Percentiles rank a stretch among this genome's conserved stretches.
Evolutionary conservation across 2,888 invertebrate species (phyloP).

Genomic region (Hemistola chrysoprasaria): DNA sequence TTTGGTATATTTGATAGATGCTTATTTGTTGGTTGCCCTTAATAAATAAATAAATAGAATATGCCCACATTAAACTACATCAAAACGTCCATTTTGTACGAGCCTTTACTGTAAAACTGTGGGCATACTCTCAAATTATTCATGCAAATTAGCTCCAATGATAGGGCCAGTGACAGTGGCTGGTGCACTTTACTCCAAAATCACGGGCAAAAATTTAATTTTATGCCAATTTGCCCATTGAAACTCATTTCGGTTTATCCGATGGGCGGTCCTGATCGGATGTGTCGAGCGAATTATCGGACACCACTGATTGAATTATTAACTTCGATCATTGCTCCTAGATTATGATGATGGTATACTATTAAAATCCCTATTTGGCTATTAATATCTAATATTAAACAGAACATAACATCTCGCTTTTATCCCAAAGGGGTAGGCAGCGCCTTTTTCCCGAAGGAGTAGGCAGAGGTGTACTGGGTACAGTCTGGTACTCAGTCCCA

Average conservation of each 20-base stretch:
- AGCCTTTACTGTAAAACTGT: conserved; percentile 32
- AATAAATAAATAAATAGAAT: no score
- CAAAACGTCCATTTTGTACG: not conserved
- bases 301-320: conserved; percentile 17
- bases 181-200: conserved; percentile 40
- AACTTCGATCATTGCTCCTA: conserved; percentile 10
- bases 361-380: no score
- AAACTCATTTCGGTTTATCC: conserved; percentile 20
- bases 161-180: conserved; percentile 29
- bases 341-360: not conserved
- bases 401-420: no score
- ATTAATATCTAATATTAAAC: no score
- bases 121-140: conserved; percentile 46
- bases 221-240: conserved; percentile 18
- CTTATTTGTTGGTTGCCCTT: no score
- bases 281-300: conserved; percentile 22
- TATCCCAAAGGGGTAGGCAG: no score
- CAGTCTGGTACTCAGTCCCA: no score
- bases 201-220: conserved; percentile 42
- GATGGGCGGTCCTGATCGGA: conserved; percentile 6
- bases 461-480: no score
- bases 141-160: conserved; percentile 50
- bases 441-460: no score
- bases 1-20: no score
- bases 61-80: no score